Conservation (phyloP, 2,888 invertebrate species). For the Disparrhopalites patrizii region DNA sequence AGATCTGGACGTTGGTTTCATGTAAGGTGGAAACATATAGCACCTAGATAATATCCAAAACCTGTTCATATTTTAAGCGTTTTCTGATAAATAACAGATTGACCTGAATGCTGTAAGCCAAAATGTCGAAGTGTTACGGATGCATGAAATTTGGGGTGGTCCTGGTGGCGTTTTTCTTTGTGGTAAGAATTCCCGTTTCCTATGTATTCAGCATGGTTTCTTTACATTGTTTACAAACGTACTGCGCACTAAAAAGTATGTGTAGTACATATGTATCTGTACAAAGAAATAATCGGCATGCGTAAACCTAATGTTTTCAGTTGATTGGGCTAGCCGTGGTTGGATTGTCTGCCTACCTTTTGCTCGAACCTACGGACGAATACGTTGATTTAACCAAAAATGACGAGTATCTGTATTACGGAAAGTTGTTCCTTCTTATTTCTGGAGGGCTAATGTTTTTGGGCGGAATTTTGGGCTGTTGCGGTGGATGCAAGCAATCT, state of each 20-base stretch:
- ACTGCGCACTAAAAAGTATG: too few relatives aligned
- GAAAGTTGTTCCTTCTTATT: slow-evolving; percentile 44
- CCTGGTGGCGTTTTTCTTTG: slow-evolving; percentile 43
- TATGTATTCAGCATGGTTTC: too few relatives aligned
- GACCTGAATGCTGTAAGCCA: neutral
- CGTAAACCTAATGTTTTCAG: too few relatives aligned
- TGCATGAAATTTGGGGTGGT: slow-evolving; percentile 47
- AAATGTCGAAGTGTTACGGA: slow-evolving; percentile 43
- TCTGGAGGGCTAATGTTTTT: slow-evolving; percentile 43
- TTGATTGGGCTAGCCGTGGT: slow-evolving; percentile 44
- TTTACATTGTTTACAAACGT: too few relatives aligned
- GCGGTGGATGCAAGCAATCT: slow-evolving; percentile 44
- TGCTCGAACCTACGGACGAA: slow-evolving; percentile 38
- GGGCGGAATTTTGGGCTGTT: slow-evolving; percentile 45
- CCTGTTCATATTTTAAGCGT: too few relatives aligned
- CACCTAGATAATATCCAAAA: too few relatives aligned
- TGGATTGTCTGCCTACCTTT: slow-evolving; percentile 40
- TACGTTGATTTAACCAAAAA: slow-evolving; percentile 41
- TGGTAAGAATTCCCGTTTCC: too few relatives aligned
- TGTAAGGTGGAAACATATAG: too few relatives aligned
- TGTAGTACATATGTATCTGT: too few relatives aligned
- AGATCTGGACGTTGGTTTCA: too few relatives aligned
- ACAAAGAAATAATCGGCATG: too few relatives aligned
- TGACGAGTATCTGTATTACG: slow-evolving; percentile 43
- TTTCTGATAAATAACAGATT: neutral